Percentiles rank a stretch among this genome's conserved stretches.
Conservation (phyloP, 2,888 invertebrate genomes). For the Dryococelus australis region DNA sequence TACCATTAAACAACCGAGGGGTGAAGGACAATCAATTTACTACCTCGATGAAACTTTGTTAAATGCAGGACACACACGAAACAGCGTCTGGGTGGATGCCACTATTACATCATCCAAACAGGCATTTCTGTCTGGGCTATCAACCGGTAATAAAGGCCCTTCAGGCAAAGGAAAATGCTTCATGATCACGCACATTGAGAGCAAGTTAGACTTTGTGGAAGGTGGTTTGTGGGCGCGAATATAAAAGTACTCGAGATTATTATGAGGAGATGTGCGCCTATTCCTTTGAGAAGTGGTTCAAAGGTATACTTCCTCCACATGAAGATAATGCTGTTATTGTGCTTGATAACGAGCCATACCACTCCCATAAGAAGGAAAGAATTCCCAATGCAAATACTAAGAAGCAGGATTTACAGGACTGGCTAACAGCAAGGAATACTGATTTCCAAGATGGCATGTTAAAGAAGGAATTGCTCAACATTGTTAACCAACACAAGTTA, state of each 20-base stretch:
- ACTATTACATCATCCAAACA: slow-evolving; percentile 8
- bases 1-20: neutral
- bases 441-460: neutral
- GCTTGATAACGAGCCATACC: neutral
- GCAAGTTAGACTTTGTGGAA: slow-evolving; percentile 46
- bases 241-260: slow-evolving; percentile 30
- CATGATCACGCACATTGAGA: slow-evolving; percentile 44
- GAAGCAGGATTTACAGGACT: neutral
- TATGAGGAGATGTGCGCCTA: slow-evolving; percentile 47
- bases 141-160: neutral
- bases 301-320: neutral
- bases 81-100: slow-evolving; percentile 17
- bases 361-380: slow-evolving; percentile 8
- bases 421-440: neutral
- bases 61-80: slow-evolving; percentile 47
- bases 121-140: neutral
- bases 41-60: slow-evolving; percentile 51
- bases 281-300: slow-evolving; percentile 41
- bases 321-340: neutral
- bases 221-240: slow-evolving; percentile 43
- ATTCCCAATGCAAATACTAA: neutral
- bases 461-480: neutral
- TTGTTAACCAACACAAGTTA: neutral
- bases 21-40: slow-evolving; percentile 48
- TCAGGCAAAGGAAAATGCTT: slow-evolving; percentile 45